phyloP scores from a whole-genome alignment of 2,888 invertebrate species.

The Fragum fragum region DNA sequence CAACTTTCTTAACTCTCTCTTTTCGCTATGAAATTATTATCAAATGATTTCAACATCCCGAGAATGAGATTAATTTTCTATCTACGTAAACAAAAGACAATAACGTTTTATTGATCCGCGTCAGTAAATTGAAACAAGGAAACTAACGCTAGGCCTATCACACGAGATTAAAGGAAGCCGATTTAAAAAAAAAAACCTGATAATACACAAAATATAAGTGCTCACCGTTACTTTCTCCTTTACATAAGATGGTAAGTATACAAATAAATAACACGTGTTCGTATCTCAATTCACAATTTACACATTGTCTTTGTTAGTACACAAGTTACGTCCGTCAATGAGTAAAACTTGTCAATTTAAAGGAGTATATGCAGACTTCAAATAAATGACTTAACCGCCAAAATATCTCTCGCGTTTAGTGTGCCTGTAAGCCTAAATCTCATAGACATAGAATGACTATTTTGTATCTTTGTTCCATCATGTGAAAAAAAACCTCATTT shows the following conservation, averaged over 20 bases:
- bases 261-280: background rate
- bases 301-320: background rate
- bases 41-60: too few species aligned
- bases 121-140: background rate
- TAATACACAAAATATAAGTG: background rate
- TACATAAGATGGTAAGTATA: background rate
- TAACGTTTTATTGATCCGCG: background rate
- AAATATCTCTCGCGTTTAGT: too few species aligned
- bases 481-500: too few species aligned
- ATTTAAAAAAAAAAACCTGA: background rate
- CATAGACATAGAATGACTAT: too few species aligned
- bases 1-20: too few species aligned
- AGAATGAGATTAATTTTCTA: too few species aligned
- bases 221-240: background rate
- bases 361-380: background rate
- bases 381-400: too few species aligned
- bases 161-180: background rate
- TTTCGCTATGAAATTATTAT: too few species aligned
- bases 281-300: background rate
- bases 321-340: background rate
- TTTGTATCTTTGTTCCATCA: too few species aligned
- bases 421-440: too few species aligned
- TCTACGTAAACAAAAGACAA: too few species aligned
- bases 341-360: background rate
- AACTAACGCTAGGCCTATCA: background rate